Evolutionary conservation across 2,113 vertebrate genomes (phyloP).

Genomic region (Axis porcinus): DNA sequence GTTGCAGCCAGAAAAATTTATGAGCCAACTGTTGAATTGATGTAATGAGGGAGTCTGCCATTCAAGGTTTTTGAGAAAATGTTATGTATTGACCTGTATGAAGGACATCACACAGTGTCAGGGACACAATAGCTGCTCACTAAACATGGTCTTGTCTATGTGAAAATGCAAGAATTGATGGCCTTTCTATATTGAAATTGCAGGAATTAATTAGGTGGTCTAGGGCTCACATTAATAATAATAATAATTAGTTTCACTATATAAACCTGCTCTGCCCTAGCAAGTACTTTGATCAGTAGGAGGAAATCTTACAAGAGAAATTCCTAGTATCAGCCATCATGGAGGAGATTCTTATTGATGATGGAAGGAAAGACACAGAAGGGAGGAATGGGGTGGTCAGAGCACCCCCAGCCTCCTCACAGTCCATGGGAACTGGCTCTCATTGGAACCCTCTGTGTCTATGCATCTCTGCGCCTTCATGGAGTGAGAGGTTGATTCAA

Average conservation of each 20-base stretch:
- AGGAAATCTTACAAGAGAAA: background rate
- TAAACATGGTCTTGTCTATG: background rate
- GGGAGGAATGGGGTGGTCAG: background rate
- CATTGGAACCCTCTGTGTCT: background rate
- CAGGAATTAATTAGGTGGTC: conserved; percentile 22
- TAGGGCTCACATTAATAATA: background rate
- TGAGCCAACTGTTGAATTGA: conserved; percentile 14
- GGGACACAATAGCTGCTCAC: conserved; percentile 11
- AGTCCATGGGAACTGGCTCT: background rate
- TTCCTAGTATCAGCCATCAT: background rate
- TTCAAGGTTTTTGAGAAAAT: conserved; percentile 28
- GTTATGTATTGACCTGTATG: background rate
- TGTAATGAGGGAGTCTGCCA: background rate
- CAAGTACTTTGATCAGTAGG: background rate
- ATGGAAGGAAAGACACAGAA: background rate
- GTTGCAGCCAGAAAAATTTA: background rate
- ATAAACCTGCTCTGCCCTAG: background rate
- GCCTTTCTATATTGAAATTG: background rate
- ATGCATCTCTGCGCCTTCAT: background rate
- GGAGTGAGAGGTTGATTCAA: background rate
- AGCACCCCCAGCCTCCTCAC: background rate
- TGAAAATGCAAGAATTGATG: conserved; percentile 25
- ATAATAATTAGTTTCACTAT: background rate
- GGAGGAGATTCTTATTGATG: background rate
- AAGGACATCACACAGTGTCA: background rate